Conservation (phyloP, 2,113 vertebrate species). For the Chionis minor region DNA sequence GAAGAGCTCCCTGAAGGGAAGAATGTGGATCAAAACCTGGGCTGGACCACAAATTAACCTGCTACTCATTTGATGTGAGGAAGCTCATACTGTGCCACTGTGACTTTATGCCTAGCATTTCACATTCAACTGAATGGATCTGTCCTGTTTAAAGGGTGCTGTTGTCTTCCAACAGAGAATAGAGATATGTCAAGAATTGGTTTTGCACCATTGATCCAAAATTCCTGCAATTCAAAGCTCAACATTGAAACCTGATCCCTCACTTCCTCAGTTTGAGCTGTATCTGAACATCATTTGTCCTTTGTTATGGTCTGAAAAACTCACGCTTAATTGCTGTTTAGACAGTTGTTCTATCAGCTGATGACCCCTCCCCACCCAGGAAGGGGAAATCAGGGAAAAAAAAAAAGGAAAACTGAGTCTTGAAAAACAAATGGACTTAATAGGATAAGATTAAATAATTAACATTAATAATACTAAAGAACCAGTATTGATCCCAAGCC, state of each 20-base stretch:
- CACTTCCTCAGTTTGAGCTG: not conserved
- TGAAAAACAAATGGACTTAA: no score
- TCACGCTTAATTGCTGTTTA: no score
- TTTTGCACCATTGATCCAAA: not conserved
- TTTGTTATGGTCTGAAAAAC: not conserved
- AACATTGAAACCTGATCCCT: not conserved
- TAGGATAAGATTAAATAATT: no score
- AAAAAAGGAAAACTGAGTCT: no score
- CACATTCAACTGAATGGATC: not conserved
- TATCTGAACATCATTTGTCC: not conserved
- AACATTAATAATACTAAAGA: no score
- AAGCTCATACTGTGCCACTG: not conserved
- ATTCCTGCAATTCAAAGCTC: not conserved
- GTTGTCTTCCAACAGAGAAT: not conserved
- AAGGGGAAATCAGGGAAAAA: no score
- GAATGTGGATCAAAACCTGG: not conserved
- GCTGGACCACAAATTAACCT: not conserved
- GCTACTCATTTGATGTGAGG: not conserved
- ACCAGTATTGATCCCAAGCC: no score
- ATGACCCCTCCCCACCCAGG: no score
- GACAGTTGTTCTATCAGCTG: no score
- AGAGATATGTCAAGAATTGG: not conserved
- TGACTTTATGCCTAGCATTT: not conserved
- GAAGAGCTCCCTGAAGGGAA: not conserved
- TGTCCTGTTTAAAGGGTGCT: not conserved